These are phyloP conservation scores for Balearica regulorum DNA, from an alignment of 2,797 vertebrate genomes.

Conservation along the genomic window DNA sequence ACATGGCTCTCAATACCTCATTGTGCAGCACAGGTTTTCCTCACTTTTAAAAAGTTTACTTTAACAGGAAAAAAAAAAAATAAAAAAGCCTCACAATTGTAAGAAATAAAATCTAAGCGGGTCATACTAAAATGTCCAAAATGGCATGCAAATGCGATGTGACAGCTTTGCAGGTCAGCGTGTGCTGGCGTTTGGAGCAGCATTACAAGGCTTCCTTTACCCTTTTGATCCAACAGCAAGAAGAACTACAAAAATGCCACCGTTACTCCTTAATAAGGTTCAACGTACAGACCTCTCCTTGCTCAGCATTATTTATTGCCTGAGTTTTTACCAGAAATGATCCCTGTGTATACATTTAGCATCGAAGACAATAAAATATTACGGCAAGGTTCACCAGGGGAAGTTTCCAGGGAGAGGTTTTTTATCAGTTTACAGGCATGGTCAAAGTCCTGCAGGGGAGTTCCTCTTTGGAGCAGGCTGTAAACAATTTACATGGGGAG, in stretches of 20 bases:
- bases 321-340: neutral
- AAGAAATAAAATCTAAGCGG: slow-evolving; percentile 22
- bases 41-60: slow-evolving; percentile 47
- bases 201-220: neutral
- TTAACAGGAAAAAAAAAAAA: neutral
- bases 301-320: slow-evolving; percentile 15
- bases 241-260: neutral
- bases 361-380: slow-evolving; percentile 28
- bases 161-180: neutral
- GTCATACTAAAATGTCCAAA: neutral
- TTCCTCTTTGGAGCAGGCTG: slow-evolving; percentile 20
- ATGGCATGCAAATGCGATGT: neutral
- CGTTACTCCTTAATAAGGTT: neutral
- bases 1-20: slow-evolving; percentile 66
- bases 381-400: neutral
- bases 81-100: slow-evolving; percentile 7
- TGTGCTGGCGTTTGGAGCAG: neutral
- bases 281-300: neutral
- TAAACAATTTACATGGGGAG: slow-evolving; percentile 28
- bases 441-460: neutral
- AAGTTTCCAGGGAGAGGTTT: slow-evolving; percentile 30
- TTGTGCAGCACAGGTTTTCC: slow-evolving; percentile 23
- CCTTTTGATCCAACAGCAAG: neutral
- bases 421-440: slow-evolving; percentile 10
- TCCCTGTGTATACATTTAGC: neutral